Conservation (phyloP, 53 echinoderm and acorn worm species). For the Astropecten irregularis region DNA sequence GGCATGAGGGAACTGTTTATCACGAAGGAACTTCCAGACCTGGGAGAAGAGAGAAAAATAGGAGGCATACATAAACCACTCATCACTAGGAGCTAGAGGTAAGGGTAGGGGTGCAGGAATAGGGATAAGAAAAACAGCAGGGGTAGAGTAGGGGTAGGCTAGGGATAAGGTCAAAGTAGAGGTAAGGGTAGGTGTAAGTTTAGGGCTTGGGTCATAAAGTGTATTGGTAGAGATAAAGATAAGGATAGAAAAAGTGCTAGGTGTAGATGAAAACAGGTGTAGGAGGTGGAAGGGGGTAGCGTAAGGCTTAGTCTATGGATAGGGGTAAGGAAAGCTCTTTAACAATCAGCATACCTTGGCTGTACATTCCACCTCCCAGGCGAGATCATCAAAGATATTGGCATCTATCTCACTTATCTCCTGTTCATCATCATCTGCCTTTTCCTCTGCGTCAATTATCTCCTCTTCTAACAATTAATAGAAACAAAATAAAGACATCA, state of each 20-base stretch:
- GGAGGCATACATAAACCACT: neutral
- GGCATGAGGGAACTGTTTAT: slow-evolving; percentile 46
- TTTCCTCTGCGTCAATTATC: slow-evolving; percentile 6
- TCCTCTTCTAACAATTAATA: neutral
- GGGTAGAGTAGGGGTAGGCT: too few relatives aligned
- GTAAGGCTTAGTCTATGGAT: too few relatives aligned
- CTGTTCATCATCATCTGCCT: slow-evolving; percentile 24
- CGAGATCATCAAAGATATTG: slow-evolving; percentile 64
- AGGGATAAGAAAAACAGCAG: neutral
- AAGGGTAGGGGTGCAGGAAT: neutral
- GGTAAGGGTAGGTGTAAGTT: too few relatives aligned
- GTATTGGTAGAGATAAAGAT: too few relatives aligned
- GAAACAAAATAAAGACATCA: neutral
- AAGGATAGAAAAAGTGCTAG: too few relatives aligned
- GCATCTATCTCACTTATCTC: slow-evolving; percentile 14
- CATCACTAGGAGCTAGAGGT: neutral
- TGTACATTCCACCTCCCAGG: slow-evolving; percentile 74
- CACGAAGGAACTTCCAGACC: slow-evolving; percentile 65
- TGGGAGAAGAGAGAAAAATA: neutral
- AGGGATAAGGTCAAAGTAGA: too few relatives aligned
- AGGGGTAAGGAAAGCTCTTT: neutral
- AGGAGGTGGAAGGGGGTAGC: too few relatives aligned
- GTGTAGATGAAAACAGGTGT: too few relatives aligned
- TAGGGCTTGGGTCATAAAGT: too few relatives aligned
- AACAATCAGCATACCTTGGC: slow-evolving; percentile 14